Evolutionary conservation across 2,113 vertebrate species (phyloP), one percentile per base, ranked within the genome.

Genomic region (Chloebia gouldiae): DNA sequence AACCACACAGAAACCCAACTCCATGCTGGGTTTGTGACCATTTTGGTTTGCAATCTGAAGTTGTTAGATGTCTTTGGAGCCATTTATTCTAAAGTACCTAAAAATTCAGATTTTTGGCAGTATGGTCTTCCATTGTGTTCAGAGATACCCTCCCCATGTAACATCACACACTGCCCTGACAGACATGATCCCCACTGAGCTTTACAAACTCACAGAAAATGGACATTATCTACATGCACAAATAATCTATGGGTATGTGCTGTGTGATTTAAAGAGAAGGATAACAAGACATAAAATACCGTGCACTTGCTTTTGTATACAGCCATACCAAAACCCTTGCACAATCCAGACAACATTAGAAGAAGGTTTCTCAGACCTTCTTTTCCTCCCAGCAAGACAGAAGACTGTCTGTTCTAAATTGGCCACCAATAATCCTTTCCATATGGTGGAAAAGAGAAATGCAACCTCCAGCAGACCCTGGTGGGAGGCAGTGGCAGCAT

Each of bases 361-460:
- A 59, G 10, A 39, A 77, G 76, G 59, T 75, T 90, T 91, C 50
- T 70, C 35, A 90, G 70, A 71, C 13, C 25, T 15, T 68, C n/a
- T 81, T 72, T 73, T 88, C 47, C 66, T 90, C 59, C 37, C 42
- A 65, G 49, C 9, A 83, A 61, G 56, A 60, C 37, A 72, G 45
- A 18, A 5, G 7, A 80, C 39, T 20, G 71, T 40, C 51, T 88
- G 66, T 60, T 96, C 85, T 86, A 88, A 77, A 94, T 11, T 73
- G 70, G 71, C 33, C 76, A 5, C 54, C 49, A 66, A 9, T 75
- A 96, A 90, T 72, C n/a, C 51, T 56, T 64, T 70, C 87, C 76
- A 70, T 91, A 79, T 87, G 94, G 92, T 84, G 53, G 86, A 79
- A 35, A 86, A 81, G 71, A 81, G 91, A 80, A 95, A 79, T 22